Evolutionary conservation across 2,113 vertebrate species (phyloP).

Genomic region (Miniopterus natalensis): DNA sequence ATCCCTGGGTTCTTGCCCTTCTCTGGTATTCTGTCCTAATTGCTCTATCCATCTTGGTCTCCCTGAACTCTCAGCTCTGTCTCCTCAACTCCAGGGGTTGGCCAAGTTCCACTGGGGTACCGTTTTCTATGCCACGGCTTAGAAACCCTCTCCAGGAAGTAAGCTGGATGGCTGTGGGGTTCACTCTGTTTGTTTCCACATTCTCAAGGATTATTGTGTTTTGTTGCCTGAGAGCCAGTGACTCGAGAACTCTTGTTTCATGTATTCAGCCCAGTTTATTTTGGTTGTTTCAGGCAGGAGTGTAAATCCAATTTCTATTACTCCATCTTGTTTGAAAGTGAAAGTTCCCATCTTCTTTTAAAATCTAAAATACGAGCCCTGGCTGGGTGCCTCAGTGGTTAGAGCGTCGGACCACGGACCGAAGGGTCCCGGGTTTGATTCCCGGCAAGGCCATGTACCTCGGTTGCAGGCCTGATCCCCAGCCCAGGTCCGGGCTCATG

Average conservation of each 20-base stretch:
- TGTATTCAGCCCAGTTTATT: not conserved
- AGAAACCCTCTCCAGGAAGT: not conserved
- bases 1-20: not conserved
- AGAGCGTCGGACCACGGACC: too few relatives aligned
- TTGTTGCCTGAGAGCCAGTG: not conserved
- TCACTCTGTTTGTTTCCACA: not conserved
- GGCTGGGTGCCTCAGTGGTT: too few relatives aligned
- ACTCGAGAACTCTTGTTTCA: not conserved
- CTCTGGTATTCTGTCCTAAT: not conserved
- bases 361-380: not conserved
- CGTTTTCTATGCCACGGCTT: not conserved
- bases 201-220: not conserved
- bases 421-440: too few relatives aligned
- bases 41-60: not conserved
- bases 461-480: too few relatives aligned
- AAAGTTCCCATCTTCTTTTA: conserved; percentile 23
- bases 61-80: not conserved
- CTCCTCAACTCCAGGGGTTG: not conserved
- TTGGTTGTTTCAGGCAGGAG: not conserved
- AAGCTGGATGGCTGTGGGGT: not conserved
- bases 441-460: too few relatives aligned
- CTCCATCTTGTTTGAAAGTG: not conserved
- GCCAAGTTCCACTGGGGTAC: not conserved
- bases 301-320: not conserved
- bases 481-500: too few relatives aligned